These are phyloP conservation scores for Nothoprocta perdicaria DNA, from an alignment of 2,113 vertebrate genomes.

Conservation along the genomic window DNA sequence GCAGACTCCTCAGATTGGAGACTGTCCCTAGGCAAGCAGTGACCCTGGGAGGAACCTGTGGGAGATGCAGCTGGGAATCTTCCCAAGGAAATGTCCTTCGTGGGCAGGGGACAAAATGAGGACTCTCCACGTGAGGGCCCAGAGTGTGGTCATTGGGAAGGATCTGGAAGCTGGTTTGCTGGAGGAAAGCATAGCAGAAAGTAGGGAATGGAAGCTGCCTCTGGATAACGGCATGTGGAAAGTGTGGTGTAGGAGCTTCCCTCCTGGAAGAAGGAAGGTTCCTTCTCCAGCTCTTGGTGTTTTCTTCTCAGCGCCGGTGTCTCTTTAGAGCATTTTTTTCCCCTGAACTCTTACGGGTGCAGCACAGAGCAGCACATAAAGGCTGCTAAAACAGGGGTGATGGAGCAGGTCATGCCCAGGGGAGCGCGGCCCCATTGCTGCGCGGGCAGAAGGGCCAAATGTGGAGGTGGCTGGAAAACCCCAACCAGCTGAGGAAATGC, in stretches of 20 bases:
- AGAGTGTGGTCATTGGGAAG: not conserved
- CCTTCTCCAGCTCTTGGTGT: not conserved
- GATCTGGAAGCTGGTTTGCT: not conserved
- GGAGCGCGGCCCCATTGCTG: accelerated
- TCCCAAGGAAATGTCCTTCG: not conserved
- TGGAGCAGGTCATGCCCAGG: not conserved
- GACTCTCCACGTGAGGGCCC: accelerated
- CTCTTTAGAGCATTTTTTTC: not conserved
- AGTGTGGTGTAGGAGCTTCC: not conserved
- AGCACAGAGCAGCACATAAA: not conserved
- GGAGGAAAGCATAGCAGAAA: not conserved
- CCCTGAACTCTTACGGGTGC: not conserved
- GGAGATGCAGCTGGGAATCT: not conserved
- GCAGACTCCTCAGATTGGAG: not conserved
- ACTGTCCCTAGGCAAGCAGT: accelerated
- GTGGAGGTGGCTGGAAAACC: not conserved
- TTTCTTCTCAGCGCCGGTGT: not conserved
- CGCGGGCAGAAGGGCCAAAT: accelerated
- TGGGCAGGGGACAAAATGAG: not conserved
- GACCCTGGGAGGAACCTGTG: not conserved
- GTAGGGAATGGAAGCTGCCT: not conserved
- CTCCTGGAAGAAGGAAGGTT: not conserved
- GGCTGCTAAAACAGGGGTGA: not conserved
- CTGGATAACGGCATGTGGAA: not conserved
- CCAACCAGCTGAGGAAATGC: not conserved